Evolutionary conservation across 2,888 invertebrate genomes (phyloP), one percentile per base, ranked within the genome.

Genomic region (Heteromyza rotundicornis): DNA sequence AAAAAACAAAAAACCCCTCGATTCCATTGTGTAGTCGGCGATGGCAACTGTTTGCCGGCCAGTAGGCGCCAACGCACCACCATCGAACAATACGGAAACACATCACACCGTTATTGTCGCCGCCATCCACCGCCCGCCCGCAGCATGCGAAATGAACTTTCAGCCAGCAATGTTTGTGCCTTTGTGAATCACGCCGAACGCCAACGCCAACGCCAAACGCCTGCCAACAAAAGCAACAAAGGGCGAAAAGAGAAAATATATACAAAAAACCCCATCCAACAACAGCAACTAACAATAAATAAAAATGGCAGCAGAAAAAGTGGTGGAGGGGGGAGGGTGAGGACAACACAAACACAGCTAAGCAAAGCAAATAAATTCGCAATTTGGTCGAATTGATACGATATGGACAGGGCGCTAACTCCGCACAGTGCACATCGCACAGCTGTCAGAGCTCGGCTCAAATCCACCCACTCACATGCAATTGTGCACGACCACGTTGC

Each of bases 301-400:
- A n/a, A 7, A 40, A 40, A 40, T 40, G n/a, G n/a, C 5, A 14
- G 40, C 3, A 40, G 14, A 40, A 40, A 40, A 8, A 40, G n/a
- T 14, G n/a, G 14, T n/a, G n/a, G n/a, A n/a, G n/a, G n/a, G n/a
- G n/a, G n/a, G n/a, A n/a, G n/a, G n/a, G n/a, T n/a, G n/a, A n/a
- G n/a, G 3, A 40, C 7, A 19, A 8, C 2, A 20, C 19, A 47
- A 47, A 47, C 17, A 47, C 17, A 47, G 47, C 47, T 7, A 47
- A 47, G 20, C 47, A 47, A 19, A 47, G 47, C 47, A 47, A 47
- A 47, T 47, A 47, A 47, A 47, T 19, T 47, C 20, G 47, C 47
- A 47, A 47, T 47, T 47, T 47, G 47, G 19, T 20, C 47, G 47
- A 47, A 47, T 47, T 19, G 47, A 47, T 47, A 7, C 20, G 40